Evolutionary conservation across 2,113 vertebrate genomes (phyloP), one percentile per base, ranked within the genome.

Genomic region (Brachyistius frenatus): DNA sequence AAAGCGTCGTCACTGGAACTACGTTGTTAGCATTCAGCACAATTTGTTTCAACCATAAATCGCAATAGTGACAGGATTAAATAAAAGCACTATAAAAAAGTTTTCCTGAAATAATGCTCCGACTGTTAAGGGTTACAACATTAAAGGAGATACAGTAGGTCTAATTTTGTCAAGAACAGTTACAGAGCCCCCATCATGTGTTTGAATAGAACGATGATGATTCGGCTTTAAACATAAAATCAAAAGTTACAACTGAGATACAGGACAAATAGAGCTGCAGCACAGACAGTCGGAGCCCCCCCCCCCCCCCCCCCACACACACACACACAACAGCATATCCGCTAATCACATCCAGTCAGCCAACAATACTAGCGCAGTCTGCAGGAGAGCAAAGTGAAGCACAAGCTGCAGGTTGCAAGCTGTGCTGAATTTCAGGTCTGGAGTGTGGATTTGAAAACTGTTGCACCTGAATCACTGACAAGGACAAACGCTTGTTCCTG

Each of bases 261-360:
- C 23, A 30, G n/a, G 31, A 52, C 41, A 54, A 65, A 70, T 50
- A 39, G 41, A 56, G 4, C 30, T 52, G 66, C 83, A 81, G 62
- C 8, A 37, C 66, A 56, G 52, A 70, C 31, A 60, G 61, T 39
- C 41, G 44, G 65, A 73, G 54, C 33, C 73, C n/a, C n/a, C n/a
- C n/a, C n/a, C n/a, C n/a, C n/a, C n/a, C n/a, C n/a, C n/a, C n/a
- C n/a, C n/a, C n/a, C n/a, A n/a, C 50, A 33, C 33, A 9, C 64
- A 49, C 52, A 80, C 55, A 81, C 56, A 66, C 63, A 55, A 58
- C 49, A 69, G 64, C 64, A 86, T 64, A 80, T 79, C 66, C 73
- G 73, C 84, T 84, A 89, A 89, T 86, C 87, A 80, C 52, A 63
- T 76, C 53, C 76, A 77, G 49, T 63, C 77, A 81, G 64, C 74